A percentile compares a stretch with the other conserved stretches of the same genome.
These are phyloP conservation scores for Sphyrna mokarran DNA, from an alignment of 2,113 vertebrate species.

Conservation along the genomic window DNA sequence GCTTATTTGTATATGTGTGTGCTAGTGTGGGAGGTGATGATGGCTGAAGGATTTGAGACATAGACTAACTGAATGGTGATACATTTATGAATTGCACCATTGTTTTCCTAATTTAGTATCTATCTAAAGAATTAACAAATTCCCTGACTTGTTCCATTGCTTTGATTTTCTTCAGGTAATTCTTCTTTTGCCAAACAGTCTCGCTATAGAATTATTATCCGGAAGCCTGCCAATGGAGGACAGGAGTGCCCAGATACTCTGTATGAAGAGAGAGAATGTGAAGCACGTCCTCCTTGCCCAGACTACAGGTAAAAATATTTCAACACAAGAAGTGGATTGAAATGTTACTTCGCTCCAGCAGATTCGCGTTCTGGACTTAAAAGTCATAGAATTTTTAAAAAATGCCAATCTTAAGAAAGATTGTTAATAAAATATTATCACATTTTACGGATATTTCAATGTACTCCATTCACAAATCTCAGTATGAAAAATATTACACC, in stretches of 20 bases:
- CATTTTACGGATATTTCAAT: background rate
- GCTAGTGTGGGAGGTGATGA: no score
- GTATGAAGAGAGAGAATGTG: slow-evolving; percentile 91
- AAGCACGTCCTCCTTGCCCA: slow-evolving; percentile 70
- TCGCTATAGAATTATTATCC: slow-evolving; percentile 76
- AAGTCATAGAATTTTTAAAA: background rate
- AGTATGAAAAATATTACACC: background rate
- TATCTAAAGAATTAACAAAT: background rate
- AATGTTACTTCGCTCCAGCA: background rate
- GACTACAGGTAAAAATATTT: slow-evolving; percentile 65
- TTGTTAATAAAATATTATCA: background rate
- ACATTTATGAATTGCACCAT: slow-evolving; percentile 43
- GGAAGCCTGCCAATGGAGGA: slow-evolving; percentile 71
- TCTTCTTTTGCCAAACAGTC: slow-evolving; percentile 68
- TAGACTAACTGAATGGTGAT: slow-evolving; percentile 26
- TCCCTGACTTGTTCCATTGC: background rate
- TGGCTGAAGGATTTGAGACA: background rate
- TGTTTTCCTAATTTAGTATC: background rate
- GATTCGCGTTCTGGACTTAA: background rate
- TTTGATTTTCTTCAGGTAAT: slow-evolving; percentile 63
- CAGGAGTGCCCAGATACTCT: slow-evolving; percentile 88
- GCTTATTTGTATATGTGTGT: no score
- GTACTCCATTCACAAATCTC: background rate
- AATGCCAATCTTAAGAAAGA: background rate
- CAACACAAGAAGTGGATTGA: background rate